Conservation (phyloP, 2,113 vertebrate species). For the Progne subis region DNA sequence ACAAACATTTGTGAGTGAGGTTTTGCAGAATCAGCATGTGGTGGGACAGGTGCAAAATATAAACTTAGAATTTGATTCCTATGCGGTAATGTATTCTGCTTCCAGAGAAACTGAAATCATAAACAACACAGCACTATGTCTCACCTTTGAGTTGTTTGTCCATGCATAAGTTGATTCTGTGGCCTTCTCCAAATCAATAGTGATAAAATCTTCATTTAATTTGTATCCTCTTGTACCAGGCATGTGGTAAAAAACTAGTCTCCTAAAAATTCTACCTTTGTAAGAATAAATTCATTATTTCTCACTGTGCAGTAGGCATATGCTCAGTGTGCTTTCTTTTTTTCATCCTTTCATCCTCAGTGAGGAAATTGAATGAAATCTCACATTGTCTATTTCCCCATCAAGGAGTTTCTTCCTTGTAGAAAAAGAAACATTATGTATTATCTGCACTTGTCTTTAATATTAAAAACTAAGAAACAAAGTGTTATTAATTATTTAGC, state of each 20-base stretch:
- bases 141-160: neutral
- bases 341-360: neutral
- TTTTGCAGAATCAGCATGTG: neutral
- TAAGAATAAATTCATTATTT: neutral
- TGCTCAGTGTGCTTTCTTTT: neutral
- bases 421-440: neutral
- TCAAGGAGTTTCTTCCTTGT: neutral
- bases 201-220: neutral
- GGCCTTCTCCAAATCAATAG: neutral
- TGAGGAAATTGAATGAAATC: neutral
- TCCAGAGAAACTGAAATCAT: neutral
- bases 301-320: neutral
- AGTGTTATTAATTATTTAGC: constrained; percentile 40
- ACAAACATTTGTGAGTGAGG: neutral
- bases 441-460: constrained; percentile 8
- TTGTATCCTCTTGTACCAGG: neutral
- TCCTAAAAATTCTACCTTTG: neutral
- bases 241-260: neutral
- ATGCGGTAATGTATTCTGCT: rapidly evolving
- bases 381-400: neutral
- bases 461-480: constrained; percentile 25
- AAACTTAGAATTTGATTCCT: neutral
- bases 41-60: neutral
- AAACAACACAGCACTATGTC: neutral
- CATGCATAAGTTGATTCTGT: neutral